Percentiles rank a stretch among this genome's conserved stretches.
These are phyloP conservation scores for Apistogramma diplotaenia DNA, from an alignment of 2,113 vertebrate species.

Conservation along the genomic window DNA sequence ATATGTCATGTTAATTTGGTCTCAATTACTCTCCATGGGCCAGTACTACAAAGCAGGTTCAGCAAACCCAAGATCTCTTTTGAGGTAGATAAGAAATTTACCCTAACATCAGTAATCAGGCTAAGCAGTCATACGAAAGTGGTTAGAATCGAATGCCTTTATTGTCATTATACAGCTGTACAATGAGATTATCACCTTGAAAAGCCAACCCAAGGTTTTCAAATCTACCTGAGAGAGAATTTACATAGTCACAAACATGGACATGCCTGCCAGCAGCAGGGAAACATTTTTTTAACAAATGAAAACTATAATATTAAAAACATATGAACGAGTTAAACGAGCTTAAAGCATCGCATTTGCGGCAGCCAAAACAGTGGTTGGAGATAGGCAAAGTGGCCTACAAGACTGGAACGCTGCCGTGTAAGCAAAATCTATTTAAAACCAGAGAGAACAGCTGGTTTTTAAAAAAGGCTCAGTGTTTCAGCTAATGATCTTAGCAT, in stretches of 20 bases:
- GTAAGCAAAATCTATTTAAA: neutral
- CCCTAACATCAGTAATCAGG: neutral
- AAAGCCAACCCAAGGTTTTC: neutral
- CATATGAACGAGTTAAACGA: neutral
- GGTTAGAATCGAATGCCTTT: too few relatives aligned
- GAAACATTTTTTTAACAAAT: neutral
- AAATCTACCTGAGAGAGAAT: too few relatives aligned
- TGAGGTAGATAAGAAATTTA: neutral
- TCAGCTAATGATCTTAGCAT: too few relatives aligned
- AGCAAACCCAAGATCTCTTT: neutral
- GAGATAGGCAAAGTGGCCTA: neutral
- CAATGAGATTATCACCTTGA: neutral
- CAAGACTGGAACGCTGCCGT: neutral
- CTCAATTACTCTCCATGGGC: neutral
- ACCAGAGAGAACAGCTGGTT: neutral
- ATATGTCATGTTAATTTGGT: neutral
- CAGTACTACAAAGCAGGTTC: neutral
- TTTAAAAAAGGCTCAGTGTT: neutral
- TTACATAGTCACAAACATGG: neutral
- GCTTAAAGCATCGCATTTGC: neutral
- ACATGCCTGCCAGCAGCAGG: accelerated
- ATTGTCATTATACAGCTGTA: too few relatives aligned
- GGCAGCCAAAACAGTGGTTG: neutral
- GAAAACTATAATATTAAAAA: neutral
- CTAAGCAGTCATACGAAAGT: neutral